Evolutionary conservation across 2,888 invertebrate genomes (phyloP).

Genomic region (Sinohyriopsis cumingii): DNA sequence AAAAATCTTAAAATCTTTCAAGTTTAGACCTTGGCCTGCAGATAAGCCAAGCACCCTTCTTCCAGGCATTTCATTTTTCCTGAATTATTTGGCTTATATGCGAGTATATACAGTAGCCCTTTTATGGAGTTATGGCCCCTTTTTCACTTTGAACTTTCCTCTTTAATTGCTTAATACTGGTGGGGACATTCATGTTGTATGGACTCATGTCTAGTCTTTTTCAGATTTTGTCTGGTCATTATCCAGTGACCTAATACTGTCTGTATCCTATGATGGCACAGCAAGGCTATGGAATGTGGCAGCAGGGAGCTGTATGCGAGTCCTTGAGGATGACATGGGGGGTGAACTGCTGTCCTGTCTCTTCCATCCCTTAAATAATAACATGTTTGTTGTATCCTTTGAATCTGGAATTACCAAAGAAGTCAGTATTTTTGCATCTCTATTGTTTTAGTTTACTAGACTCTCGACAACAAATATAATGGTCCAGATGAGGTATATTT

Average conservation of each 20-base stretch:
- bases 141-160: no score
- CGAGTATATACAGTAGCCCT: no score
- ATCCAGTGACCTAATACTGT: conserved; percentile 87
- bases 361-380: conserved; percentile 89
- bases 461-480: neutral
- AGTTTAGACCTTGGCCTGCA: no score
- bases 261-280: conserved; percentile 83
- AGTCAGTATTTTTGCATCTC: neutral
- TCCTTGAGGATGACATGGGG: conserved; percentile 61
- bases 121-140: no score
- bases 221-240: conserved; percentile 88
- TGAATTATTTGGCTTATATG: no score
- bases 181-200: no score
- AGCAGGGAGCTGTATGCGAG: conserved; percentile 69
- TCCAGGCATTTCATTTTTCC: no score
- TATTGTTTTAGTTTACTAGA: neutral
- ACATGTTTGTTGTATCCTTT: conserved; percentile 86
- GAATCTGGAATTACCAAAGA: neutral
- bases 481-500: no score
- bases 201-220: conserved; percentile 24
- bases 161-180: no score
- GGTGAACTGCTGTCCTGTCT: conserved; percentile 76
- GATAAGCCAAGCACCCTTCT: no score
- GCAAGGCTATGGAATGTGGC: conserved; percentile 82
- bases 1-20: no score